phyloP scores from a whole-genome alignment of 2,797 vertebrate genomes.

The Brachyrhaphis roseni region DNA sequence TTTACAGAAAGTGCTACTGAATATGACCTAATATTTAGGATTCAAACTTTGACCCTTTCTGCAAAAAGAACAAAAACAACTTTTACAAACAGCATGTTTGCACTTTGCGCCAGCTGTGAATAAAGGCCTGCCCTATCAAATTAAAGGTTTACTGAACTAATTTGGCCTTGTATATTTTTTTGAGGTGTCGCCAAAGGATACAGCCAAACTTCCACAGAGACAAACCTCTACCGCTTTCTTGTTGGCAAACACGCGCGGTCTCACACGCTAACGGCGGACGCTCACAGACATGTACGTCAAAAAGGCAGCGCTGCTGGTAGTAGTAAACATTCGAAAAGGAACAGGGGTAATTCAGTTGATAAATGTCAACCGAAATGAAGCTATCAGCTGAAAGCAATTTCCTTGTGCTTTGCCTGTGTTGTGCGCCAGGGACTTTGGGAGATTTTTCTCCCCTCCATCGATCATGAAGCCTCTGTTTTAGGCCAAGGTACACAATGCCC shows the following conservation, averaged over 20 bases:
- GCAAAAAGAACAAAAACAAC: neutral
- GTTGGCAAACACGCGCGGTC: slow-evolving; percentile 32
- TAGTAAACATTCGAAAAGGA: slow-evolving; percentile 78
- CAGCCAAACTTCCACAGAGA: slow-evolving; percentile 67
- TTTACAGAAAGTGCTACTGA: neutral
- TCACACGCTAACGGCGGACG: slow-evolving; percentile 7
- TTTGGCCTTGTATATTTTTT: slow-evolving; percentile 81
- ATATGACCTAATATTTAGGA: neutral
- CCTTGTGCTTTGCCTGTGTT: slow-evolving; percentile 81
- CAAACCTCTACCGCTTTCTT: slow-evolving; percentile 31
- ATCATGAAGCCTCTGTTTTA: slow-evolving; percentile 91
- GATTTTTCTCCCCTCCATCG: slow-evolving; percentile 96
- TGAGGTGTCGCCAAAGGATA: slow-evolving; percentile 74
- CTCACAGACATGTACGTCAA: slow-evolving; percentile 26
- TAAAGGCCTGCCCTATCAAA: slow-evolving; percentile 62
- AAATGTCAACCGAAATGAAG: slow-evolving; percentile 92
- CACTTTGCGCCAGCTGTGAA: slow-evolving; percentile 26
- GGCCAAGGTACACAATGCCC: slow-evolving; percentile 98
- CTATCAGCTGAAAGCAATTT: slow-evolving; percentile 99
- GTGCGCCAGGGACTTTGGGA: slow-evolving; percentile 85
- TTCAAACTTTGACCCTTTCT: neutral
- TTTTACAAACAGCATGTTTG: slow-evolving; percentile 10
- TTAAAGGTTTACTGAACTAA: slow-evolving; percentile 78
- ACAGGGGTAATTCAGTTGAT: slow-evolving; percentile 87
- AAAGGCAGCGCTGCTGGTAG: slow-evolving; percentile 63